phyloP scores from a whole-genome alignment of 2,113 vertebrate genomes.

The Anser brachyrhynchus region DNA sequence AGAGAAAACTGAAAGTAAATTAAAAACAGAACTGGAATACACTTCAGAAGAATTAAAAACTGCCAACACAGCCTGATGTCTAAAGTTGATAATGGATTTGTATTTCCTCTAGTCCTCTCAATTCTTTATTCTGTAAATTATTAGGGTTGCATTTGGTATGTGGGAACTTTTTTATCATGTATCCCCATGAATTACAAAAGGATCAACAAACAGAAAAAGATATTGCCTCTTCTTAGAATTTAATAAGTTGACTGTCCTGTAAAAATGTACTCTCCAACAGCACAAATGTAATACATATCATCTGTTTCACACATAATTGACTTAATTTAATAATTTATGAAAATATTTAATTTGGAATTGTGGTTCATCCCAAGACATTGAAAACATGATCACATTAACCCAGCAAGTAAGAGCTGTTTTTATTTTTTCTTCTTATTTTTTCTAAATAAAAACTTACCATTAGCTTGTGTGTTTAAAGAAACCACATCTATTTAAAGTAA shows the following conservation, averaged over 20 bases:
- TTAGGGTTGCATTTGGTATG: conserved; percentile 24
- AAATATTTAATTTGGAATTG: conserved; percentile 53
- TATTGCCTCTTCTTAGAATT: conserved; percentile 21
- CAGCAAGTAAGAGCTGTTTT: background rate
- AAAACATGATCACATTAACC: background rate
- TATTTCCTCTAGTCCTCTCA: conserved; percentile 41
- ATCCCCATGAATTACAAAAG: conserved; percentile 37
- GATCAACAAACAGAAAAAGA: conserved; percentile 16
- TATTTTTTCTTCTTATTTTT: background rate
- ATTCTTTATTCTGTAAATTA: conserved; percentile 62
- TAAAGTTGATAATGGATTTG: conserved; percentile 56
- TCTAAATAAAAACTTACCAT: background rate
- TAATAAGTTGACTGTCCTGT: conserved; percentile 33
- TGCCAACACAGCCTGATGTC: conserved; percentile 44
- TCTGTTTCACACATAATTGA: conserved; percentile 56
- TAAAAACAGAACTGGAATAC: conserved; percentile 64
- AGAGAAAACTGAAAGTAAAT: conserved; percentile 61
- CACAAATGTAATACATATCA: conserved; percentile 43
- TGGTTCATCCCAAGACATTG: conserved; percentile 1
- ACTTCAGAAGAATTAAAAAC: conserved; percentile 61
- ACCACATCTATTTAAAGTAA: background rate
- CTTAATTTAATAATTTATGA: conserved; percentile 59
- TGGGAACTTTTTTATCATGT: conserved; percentile 14
- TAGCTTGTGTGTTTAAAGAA: background rate
- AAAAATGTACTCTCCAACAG: conserved; percentile 39